These are phyloP conservation scores for Drosophila ustulata DNA, from an alignment of 2,888 invertebrate species.

Conservation along the genomic window DNA sequence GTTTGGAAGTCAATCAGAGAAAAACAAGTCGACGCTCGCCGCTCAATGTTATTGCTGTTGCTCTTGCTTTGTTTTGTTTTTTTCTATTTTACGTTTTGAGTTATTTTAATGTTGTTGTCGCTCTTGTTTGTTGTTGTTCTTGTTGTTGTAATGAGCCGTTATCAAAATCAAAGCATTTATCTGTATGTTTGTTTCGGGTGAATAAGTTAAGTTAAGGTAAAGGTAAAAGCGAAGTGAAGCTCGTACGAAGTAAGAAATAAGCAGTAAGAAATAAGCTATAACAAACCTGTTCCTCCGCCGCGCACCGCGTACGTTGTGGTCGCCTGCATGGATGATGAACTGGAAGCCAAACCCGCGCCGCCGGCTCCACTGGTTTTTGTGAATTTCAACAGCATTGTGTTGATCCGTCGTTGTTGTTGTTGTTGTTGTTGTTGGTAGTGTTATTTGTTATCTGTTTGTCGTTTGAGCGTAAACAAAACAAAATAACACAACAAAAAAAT, in stretches of 20 bases:
- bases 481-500: conserved; percentile 9
- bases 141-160: conserved; percentile 10
- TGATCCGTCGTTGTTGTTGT: conserved; percentile 34
- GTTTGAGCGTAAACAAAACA: conserved; percentile 9
- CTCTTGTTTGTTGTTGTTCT: not conserved
- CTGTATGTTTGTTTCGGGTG: not conserved
- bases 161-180: conserved; percentile 30
- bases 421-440: conserved; percentile 15
- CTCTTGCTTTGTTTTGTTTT: conserved; percentile 14
- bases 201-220: not conserved
- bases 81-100: not conserved
- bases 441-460: conserved; percentile 21
- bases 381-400: conserved; percentile 80
- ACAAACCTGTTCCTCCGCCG: conserved; percentile 82
- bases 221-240: conserved; percentile 27
- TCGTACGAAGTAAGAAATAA: conserved; percentile 19
- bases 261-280: conserved; percentile 11
- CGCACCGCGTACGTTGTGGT: conserved; percentile 73
- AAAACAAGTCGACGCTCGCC: conserved; percentile 16
- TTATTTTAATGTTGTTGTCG: not conserved
- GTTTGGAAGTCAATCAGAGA: conserved; percentile 18
- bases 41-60: conserved; percentile 18
- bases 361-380: conserved; percentile 79
- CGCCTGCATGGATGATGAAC: conserved; percentile 71
- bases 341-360: conserved; percentile 66